These are phyloP conservation scores for Pleuronectes platessa DNA, from an alignment of 2,113 vertebrate genomes.

Conservation along the genomic window DNA sequence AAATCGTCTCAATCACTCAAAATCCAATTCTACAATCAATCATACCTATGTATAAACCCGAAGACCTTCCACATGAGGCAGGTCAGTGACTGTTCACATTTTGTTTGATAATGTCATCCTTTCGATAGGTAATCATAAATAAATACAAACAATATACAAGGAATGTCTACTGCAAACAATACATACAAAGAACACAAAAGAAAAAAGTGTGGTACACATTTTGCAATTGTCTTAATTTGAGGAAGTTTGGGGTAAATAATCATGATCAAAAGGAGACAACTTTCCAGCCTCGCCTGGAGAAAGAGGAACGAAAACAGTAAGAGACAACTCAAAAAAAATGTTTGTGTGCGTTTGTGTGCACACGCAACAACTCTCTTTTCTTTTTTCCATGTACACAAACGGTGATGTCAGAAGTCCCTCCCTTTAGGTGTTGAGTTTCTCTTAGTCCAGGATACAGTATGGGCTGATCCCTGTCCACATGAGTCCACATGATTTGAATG, in stretches of 20 bases:
- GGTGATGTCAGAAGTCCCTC: slow-evolving; percentile 53
- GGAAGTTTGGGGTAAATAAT: slow-evolving; percentile 81
- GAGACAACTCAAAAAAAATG: slow-evolving; percentile 44
- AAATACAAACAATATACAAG: slow-evolving; percentile 97
- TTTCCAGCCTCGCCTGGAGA: slow-evolving; percentile 68
- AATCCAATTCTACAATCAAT: slow-evolving; percentile 88
- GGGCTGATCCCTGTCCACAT: slow-evolving; percentile 47
- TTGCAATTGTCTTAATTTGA: slow-evolving; percentile 76
- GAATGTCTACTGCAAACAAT: slow-evolving; percentile 98
- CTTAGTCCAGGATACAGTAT: slow-evolving; percentile 52
- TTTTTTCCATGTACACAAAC: slow-evolving; percentile 48
- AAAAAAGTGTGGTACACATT: slow-evolving; percentile 77
- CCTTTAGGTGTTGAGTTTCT: slow-evolving; percentile 38
- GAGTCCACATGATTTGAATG: slow-evolving; percentile 68
- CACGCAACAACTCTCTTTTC: slow-evolving; percentile 44
- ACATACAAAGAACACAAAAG: slow-evolving; percentile 74
- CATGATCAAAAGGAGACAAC: slow-evolving; percentile 61
- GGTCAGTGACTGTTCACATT: slow-evolving; percentile 56
- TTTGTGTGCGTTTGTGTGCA: slow-evolving; percentile 49
- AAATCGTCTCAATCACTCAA: slow-evolving; percentile 84
- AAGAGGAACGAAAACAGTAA: slow-evolving; percentile 43
- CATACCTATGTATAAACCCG: slow-evolving; percentile 88
- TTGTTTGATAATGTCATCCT: slow-evolving; percentile 75
- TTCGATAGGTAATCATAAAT: slow-evolving; percentile 96
- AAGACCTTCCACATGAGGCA: slow-evolving; percentile 85